These are phyloP conservation scores for Pipistrellus pygmaeus DNA, from an alignment of 2,797 vertebrate genomes.

Conservation along the genomic window DNA sequence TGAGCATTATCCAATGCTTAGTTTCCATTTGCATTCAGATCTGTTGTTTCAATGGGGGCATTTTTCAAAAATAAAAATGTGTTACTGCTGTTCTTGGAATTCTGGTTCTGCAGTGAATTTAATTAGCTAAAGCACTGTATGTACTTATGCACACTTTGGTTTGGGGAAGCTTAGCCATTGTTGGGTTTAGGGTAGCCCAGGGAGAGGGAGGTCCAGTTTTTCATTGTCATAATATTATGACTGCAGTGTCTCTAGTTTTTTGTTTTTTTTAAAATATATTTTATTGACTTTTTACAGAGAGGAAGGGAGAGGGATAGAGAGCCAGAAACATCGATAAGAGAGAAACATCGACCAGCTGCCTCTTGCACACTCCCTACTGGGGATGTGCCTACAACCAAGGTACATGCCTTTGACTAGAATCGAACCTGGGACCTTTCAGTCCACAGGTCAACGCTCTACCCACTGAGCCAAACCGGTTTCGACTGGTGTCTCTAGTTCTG, in stretches of 20 bases:
- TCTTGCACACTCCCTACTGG: too few species aligned
- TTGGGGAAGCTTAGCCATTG: not conserved
- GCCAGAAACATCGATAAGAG: too few species aligned
- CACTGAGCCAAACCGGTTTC: too few species aligned
- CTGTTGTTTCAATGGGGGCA: slow-evolving; percentile 55
- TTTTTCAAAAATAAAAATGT: slow-evolving; percentile 66
- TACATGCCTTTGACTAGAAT: too few species aligned
- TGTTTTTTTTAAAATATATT: too few species aligned
- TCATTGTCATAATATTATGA: not conserved
- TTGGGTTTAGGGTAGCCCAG: not conserved
- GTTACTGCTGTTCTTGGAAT: slow-evolving; percentile 62
- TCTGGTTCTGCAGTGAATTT: slow-evolving; percentile 56
- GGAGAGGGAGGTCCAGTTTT: slow-evolving; percentile 10
- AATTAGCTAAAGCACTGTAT: slow-evolving; percentile 41
- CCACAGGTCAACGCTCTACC: too few species aligned
- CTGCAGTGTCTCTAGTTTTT: not conserved
- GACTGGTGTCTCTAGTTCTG: not conserved
- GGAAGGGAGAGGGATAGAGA: too few species aligned
- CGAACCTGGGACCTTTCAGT: too few species aligned
- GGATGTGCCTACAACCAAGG: too few species aligned
- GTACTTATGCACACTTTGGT: slow-evolving; percentile 26
- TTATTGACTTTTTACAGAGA: too few species aligned
- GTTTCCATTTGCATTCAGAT: slow-evolving; percentile 72
- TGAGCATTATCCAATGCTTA: slow-evolving; percentile 65
- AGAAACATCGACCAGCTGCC: too few species aligned